Evolutionary conservation across 2,797 vertebrate species (phyloP).

Genomic region (Erpetoichthys calabaricus): DNA sequence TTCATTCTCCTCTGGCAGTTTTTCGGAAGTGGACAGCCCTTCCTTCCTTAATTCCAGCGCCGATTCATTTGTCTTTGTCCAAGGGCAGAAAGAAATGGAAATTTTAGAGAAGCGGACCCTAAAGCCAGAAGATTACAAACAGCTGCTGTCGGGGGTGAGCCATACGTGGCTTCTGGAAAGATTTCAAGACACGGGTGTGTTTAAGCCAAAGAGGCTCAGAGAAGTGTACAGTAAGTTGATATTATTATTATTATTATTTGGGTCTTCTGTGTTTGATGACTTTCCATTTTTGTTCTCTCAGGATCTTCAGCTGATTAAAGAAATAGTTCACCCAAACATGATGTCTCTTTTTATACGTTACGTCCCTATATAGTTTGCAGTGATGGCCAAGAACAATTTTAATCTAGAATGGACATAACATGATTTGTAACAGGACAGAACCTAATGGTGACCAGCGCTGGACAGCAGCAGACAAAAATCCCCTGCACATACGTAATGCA

Average conservation of each 20-base stretch:
- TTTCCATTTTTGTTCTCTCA: slow-evolving; percentile 4
- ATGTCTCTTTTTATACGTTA: no score
- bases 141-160: slow-evolving; percentile 68
- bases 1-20: slow-evolving; percentile 15
- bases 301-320: slow-evolving; percentile 6
- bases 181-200: slow-evolving; percentile 45
- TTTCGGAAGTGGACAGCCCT: slow-evolving; percentile 12
- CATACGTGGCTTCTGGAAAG: slow-evolving; percentile 62
- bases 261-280: neutral
- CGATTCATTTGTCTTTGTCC: slow-evolving; percentile 20
- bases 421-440: no score
- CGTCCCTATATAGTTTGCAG: no score
- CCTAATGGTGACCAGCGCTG: no score
- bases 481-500: no score
- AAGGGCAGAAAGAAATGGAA: slow-evolving; percentile 12
- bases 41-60: slow-evolving; percentile 20
- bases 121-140: slow-evolving; percentile 51
- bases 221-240: slow-evolving; percentile 54
- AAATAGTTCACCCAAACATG: no score
- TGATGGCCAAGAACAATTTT: no score
- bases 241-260: neutral
- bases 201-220: slow-evolving; percentile 39
- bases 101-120: slow-evolving; percentile 34
- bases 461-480: no score
- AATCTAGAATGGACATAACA: no score